These are phyloP conservation scores for Cinclus mexicanus DNA, from an alignment of 2,113 vertebrate species.

Conservation along the genomic window DNA sequence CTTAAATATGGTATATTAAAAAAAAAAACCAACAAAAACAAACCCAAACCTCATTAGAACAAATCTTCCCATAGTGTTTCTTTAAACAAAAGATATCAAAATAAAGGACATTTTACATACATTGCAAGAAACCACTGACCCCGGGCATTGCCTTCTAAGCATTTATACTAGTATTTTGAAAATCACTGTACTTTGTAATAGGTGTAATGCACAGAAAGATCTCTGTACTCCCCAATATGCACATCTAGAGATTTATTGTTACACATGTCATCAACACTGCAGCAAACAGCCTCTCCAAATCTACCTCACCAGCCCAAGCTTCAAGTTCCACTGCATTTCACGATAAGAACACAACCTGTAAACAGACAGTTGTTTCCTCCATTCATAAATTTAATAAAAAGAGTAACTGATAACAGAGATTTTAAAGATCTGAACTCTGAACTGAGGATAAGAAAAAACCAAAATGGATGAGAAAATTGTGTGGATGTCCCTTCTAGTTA, in stretches of 20 bases:
- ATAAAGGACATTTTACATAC: background rate
- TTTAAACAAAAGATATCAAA: background rate
- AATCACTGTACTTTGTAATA: background rate
- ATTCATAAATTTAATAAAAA: background rate
- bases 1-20: background rate
- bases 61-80: background rate
- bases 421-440: background rate
- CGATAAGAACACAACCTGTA: background rate
- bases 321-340: background rate
- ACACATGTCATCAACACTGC: accelerated
- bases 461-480: background rate
- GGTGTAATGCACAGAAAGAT: background rate
- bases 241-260: background rate
- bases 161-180: background rate
- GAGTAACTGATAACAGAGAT: background rate
- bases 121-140: background rate
- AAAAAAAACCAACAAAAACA: background rate
- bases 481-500: background rate
- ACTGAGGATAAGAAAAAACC: background rate
- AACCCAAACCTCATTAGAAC: background rate
- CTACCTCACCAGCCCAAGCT: background rate
- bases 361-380: background rate
- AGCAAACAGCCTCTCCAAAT: background rate
- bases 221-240: background rate
- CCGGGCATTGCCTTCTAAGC: background rate